Conservation (phyloP, 2,888 invertebrate species). For the Cerastis leucographa region DNA sequence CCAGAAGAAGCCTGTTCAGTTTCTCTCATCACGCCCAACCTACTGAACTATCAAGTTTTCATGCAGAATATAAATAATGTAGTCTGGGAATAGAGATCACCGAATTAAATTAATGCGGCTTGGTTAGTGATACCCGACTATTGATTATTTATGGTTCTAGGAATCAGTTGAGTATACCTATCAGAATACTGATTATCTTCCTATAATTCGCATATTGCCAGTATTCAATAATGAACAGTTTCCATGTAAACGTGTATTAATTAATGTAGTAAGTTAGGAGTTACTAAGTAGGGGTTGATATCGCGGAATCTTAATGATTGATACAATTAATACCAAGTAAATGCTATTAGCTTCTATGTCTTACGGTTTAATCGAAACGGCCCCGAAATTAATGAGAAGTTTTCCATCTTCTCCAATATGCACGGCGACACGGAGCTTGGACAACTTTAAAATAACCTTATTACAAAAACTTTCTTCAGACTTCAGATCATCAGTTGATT, state of each 20-base stretch:
- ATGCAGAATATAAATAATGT: neutral
- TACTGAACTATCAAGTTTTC: too few relatives aligned
- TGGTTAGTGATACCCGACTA: neutral
- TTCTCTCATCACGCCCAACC: too few relatives aligned
- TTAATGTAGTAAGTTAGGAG: neutral
- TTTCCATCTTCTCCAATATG: neutral
- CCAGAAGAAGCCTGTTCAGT: too few relatives aligned
- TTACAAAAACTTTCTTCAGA: neutral
- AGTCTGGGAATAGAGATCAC: neutral
- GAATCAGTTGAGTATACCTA: neutral
- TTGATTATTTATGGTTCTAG: neutral
- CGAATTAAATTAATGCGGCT: slow-evolving; percentile 17
- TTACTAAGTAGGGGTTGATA: too few relatives aligned
- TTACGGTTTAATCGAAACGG: neutral
- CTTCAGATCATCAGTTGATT: neutral
- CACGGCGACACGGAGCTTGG: neutral
- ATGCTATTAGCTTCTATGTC: neutral
- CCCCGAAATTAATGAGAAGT: neutral
- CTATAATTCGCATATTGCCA: too few relatives aligned
- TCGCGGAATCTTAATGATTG: neutral
- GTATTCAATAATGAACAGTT: neutral
- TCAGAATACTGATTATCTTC: too few relatives aligned
- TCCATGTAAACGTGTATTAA: neutral
- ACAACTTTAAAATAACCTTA: neutral
- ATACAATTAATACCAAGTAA: neutral